These are phyloP conservation scores for Ploceus nigricollis DNA, from an alignment of 2,113 vertebrate genomes.

Conservation along the genomic window DNA sequence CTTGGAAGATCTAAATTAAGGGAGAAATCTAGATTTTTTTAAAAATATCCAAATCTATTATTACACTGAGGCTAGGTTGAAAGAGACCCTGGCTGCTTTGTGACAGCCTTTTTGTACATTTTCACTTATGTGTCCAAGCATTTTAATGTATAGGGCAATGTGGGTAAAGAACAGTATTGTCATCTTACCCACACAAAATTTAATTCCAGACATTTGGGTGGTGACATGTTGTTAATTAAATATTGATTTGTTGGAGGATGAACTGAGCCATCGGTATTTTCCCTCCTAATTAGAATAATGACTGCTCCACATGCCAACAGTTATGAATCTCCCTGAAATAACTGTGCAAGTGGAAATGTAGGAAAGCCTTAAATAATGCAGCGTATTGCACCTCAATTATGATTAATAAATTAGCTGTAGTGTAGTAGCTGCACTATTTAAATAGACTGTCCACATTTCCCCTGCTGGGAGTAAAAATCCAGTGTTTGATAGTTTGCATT, in stretches of 20 bases:
- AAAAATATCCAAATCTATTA: neutral
- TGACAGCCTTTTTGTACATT: neutral
- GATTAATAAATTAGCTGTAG: slow-evolving; percentile 50
- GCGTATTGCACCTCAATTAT: slow-evolving; percentile 25
- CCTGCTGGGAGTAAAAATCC: neutral
- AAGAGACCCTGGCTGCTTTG: neutral
- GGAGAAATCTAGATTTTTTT: neutral
- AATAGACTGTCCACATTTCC: neutral
- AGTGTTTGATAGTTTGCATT: neutral
- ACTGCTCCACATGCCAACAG: neutral
- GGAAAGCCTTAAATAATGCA: slow-evolving; percentile 53
- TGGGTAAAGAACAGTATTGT: neutral
- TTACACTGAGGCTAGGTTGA: neutral
- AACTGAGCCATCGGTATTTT: slow-evolving; percentile 14
- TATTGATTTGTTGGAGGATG: slow-evolving; percentile 68
- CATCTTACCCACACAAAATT: neutral
- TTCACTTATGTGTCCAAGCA: neutral
- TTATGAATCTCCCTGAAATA: slow-evolving; percentile 47
- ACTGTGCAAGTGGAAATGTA: slow-evolving; percentile 13
- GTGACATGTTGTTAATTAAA: slow-evolving; percentile 73
- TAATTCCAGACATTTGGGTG: slow-evolving; percentile 22
- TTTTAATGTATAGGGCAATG: neutral
- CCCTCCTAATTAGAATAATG: slow-evolving; percentile 67
- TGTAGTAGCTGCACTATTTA: neutral
- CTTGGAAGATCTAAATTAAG: neutral